Evolutionary conservation across 1,140 invertebrate species (phyloP), one percentile per base, ranked within the genome.

Genomic region (Scylla paramamosain): DNA sequence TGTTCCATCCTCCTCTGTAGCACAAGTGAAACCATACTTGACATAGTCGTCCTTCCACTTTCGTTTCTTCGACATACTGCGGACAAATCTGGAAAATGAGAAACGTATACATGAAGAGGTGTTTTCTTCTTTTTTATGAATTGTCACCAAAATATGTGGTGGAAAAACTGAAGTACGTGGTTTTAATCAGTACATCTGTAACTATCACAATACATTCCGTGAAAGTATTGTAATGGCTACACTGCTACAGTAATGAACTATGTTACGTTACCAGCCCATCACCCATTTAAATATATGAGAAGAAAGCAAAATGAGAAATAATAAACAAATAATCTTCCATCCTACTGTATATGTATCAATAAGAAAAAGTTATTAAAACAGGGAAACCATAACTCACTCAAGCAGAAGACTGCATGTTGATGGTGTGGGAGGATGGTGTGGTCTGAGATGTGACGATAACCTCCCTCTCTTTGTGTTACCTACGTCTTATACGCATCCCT

Each of bases 1-100:
- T 28, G 59, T 67, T 10, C 59, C 39, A 92, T 92, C 91, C 48
- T 59, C n/a, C 91, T 92, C 91, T 28, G 91, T 92, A 59, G 28
- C 28, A 92, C 4, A 92, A 4, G 91, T 92, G 29, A 92, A 92
- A 46, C 91, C 91, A 39, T 2, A 39, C 46, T 91, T 39, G 16
- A 91, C 90, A 91, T 91, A 46, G 1, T 39, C 39, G 6, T 20
- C 20, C 0, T 20, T 28, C 31, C 87, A 32, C 32, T 32, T 89
- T 89, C 20, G 31, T 25, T 91, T 39, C 46, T 91, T 91, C 90
- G 25, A 91, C 90, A 91, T 91, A 12, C 46, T 91, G 90, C 0
- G n/a, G n/a, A n/a, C n/a, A 59, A 91, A 39, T 91, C 90, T 91
- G 87, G 87, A 39, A 89, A 89, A 1, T 12, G 12, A 89, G 39